Base-by-base conservation (phyloP, 2,888 invertebrate genomes). In the Tipula lateralis region DNA sequence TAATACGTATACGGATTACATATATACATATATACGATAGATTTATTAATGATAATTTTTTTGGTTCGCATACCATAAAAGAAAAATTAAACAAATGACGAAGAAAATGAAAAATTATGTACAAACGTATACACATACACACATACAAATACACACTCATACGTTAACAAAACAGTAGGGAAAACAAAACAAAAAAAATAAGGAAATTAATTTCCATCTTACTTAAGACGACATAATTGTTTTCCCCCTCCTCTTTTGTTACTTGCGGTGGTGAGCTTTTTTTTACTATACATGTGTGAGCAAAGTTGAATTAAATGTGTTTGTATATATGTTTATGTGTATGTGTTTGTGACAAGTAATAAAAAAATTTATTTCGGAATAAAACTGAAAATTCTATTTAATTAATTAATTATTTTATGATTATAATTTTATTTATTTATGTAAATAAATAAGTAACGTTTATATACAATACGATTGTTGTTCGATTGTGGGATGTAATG, bases 41-140 rank as follows among this genome's bases (percentile, higher is more conserved):
- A 66, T 66, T 66, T 66, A 66, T 66, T 66, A 66, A 66, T 66
- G 66, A 24, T 66, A 66, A 66, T 66, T 66, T 66, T 66, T 24
- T 66, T 24, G n/a, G 9, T 66, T 24, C 66, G 66, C 9, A 66
- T 66, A 66, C 66, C 19, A 66, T 66, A 66, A 66, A 66, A 66
- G 66, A 66, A 66, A 66, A 66, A 66, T 66, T 66, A 66, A 66
- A 24, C 66, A 66, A 66, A 66, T 66, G 66, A 66, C 24, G 66
- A 66, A 66, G 66, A 66, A 66, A 66, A 66, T 66, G 66, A 66
- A 66, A 66, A 66, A 66, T 66, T 66, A 66, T 66, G 66, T 66
- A 66, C 66, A 13, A 12, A 6, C 3, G 16, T 16, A 50, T 4
- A 50, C 50, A 50, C 16, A 50, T 19, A 16, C 16, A 3, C 24